phyloP scores from a whole-genome alignment of 2,113 vertebrate species.

The Amblyopsis rosae region DNA sequence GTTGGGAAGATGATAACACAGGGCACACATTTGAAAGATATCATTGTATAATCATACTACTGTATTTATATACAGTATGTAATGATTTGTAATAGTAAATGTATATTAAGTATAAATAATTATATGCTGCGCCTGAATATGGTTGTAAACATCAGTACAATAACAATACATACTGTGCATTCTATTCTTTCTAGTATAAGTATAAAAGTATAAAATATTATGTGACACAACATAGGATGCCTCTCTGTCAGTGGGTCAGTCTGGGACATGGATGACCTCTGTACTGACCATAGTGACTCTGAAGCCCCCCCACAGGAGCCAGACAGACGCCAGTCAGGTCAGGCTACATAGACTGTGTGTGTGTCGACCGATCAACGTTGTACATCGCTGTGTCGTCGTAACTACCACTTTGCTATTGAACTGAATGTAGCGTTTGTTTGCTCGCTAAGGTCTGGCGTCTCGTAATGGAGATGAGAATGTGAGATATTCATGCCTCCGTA shows the following conservation, averaged over 20 bases:
- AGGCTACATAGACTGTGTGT: neutral
- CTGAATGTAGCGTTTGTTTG: slow-evolving; percentile 4
- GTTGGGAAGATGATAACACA: too few relatives aligned
- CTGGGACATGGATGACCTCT: slow-evolving; percentile 20
- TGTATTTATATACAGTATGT: neutral
- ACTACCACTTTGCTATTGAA: neutral
- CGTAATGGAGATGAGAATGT: slow-evolving; percentile 3
- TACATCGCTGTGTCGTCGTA: neutral
- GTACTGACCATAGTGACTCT: slow-evolving; percentile 30
- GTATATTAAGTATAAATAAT: too few relatives aligned
- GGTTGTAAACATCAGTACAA: too few relatives aligned
- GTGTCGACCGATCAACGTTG: neutral
- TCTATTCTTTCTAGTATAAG: too few relatives aligned
- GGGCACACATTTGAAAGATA: too few relatives aligned
- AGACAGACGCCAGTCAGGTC: slow-evolving; percentile 40
- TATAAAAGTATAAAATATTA: too few relatives aligned
- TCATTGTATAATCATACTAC: too few relatives aligned
- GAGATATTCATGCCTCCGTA: slow-evolving; percentile 9
- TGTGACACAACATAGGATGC: slow-evolving; percentile 33
- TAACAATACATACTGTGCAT: too few relatives aligned
- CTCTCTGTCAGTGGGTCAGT: slow-evolving; percentile 36
- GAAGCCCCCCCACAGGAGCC: slow-evolving; percentile 41
- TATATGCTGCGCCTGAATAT: too few relatives aligned
- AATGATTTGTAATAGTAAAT: too few relatives aligned
- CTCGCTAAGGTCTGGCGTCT: slow-evolving; percentile 33